These are phyloP conservation scores for Tenrec ecaudatus DNA, from an alignment of 2,113 vertebrate genomes.

Conservation along the genomic window DNA sequence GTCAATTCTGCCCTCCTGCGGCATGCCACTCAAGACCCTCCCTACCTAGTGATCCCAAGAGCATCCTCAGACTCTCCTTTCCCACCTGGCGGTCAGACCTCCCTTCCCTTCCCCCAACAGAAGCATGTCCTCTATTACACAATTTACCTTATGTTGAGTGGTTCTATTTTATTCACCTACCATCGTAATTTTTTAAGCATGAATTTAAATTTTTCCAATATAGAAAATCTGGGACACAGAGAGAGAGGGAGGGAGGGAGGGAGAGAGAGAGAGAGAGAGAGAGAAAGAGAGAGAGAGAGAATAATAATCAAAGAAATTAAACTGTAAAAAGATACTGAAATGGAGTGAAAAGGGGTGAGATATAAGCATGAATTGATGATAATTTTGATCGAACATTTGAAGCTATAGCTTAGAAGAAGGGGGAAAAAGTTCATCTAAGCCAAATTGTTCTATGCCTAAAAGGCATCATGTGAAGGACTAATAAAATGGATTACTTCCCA, in stretches of 20 bases:
- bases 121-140: not conserved
- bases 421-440: too few relatives aligned
- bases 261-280: too few relatives aligned
- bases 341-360: not conserved
- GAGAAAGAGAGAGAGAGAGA: too few relatives aligned
- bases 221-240: too few relatives aligned
- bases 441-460: not conserved
- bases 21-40: too few relatives aligned
- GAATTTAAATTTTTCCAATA: slow-evolving; percentile 10
- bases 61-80: too few relatives aligned
- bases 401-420: not conserved
- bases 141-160: not conserved
- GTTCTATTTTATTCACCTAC: slow-evolving; percentile 38
- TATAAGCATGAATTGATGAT: not conserved
- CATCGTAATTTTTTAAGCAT: slow-evolving; percentile 11
- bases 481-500: not conserved
- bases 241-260: too few relatives aligned
- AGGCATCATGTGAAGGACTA: not conserved
- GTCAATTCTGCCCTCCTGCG: too few relatives aligned
- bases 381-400: slow-evolving; percentile 1
- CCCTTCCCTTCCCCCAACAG: too few relatives aligned
- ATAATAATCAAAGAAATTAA: slow-evolving; percentile 25
- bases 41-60: too few relatives aligned
- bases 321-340: not conserved
- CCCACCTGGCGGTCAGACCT: too few relatives aligned